phyloP scores from a whole-genome alignment of 2,888 invertebrate species.

The Endotricha flammealis region DNA sequence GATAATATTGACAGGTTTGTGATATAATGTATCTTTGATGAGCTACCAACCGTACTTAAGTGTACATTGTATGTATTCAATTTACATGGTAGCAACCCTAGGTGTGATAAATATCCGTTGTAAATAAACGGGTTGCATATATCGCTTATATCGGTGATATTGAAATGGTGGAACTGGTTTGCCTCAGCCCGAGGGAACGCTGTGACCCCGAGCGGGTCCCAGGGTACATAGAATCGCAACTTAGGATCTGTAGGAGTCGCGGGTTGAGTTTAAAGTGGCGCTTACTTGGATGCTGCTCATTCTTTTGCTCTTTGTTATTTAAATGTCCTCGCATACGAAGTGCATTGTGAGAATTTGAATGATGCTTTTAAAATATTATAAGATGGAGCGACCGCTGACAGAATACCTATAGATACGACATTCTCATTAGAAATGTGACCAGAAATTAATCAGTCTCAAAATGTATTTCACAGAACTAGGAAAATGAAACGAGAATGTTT shows the following conservation, averaged over 20 bases:
- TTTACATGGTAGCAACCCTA: conserved; percentile 10
- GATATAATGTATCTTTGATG: no score
- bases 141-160: conserved; percentile 63
- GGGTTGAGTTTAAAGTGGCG: conserved; percentile 52
- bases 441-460: no score
- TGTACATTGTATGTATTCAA: neutral
- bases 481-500: no score
- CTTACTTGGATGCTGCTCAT: conserved; percentile 30
- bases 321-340: conserved; percentile 5
- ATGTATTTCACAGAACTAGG: no score
- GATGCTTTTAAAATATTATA: neutral
- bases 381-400: no score
- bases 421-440: no score
- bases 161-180: conserved; percentile 74
- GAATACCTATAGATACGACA: no score
- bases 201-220: conserved; percentile 56
- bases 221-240: conserved; percentile 62
- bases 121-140: conserved; percentile 54
- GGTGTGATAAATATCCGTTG: conserved; percentile 37
- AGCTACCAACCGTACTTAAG: no score
- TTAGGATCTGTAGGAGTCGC: conserved; percentile 39
- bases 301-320: conserved; percentile 23
- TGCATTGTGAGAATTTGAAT: neutral
- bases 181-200: conserved; percentile 58
- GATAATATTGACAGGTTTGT: no score